Percentiles rank a stretch among this genome's conserved stretches.
Conservation (phyloP, 2,888 invertebrate species). For the Mesopsocus fuscifrons region DNA sequence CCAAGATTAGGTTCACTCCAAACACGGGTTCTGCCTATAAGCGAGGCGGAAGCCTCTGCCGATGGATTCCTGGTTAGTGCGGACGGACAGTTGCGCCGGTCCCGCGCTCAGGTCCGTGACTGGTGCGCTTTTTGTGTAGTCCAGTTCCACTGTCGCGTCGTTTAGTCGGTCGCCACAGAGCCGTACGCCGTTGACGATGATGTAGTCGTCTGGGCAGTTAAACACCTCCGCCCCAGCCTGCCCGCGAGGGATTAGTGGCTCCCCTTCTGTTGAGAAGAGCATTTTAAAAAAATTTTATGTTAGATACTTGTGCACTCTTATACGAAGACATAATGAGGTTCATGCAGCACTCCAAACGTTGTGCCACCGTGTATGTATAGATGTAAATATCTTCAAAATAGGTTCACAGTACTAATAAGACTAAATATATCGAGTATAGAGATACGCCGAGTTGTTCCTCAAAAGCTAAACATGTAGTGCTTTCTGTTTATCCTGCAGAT, state of each 20-base stretch:
- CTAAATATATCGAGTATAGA: no score
- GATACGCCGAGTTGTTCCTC: no score
- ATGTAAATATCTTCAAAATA: no score
- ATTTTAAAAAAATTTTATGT: no score
- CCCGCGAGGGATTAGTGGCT: slow-evolving; percentile 38
- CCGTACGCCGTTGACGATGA: slow-evolving; percentile 45
- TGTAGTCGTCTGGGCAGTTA: slow-evolving; percentile 57
- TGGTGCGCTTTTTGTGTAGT: slow-evolving; percentile 46
- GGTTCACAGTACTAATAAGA: no score
- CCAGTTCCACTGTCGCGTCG: slow-evolving; percentile 40
- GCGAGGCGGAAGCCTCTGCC: slow-evolving; percentile 49
- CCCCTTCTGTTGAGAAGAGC: slow-evolving; percentile 33
- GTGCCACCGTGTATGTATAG: no score
- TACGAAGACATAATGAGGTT: no score
- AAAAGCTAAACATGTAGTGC: no score
- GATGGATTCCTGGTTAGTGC: slow-evolving; percentile 40
- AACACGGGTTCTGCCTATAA: slow-evolving; percentile 48
- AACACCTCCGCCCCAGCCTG: slow-evolving; percentile 57
- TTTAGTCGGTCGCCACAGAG: slow-evolving; percentile 56
- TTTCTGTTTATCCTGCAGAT: no score
- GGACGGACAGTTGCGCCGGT: slow-evolving; percentile 47
- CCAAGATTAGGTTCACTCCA: slow-evolving; percentile 7
- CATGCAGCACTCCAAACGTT: no score
- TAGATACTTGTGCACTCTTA: no score
- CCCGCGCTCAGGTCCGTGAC: slow-evolving; percentile 48